A percentile compares a stretch with the other conserved stretches of the same genome.
These are phyloP conservation scores for Rhagonycha lutea DNA, from an alignment of 2,888 invertebrate genomes.

Conservation along the genomic window DNA sequence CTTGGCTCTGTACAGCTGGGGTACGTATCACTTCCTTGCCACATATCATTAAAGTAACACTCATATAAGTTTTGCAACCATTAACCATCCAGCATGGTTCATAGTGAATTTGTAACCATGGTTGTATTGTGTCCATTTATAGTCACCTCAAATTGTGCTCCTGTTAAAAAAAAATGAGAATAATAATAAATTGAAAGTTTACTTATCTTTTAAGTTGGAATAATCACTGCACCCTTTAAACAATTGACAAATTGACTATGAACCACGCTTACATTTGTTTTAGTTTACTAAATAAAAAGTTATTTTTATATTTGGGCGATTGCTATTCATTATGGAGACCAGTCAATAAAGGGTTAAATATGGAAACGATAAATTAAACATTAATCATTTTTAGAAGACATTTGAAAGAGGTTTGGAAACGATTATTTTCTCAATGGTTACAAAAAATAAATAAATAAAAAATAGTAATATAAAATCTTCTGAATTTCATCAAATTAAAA, in stretches of 20 bases:
- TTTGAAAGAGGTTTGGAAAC: neutral
- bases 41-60: conserved; percentile 14
- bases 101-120: neutral
- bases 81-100: neutral
- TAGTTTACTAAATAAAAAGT: neutral
- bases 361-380: neutral
- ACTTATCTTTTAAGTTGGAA: no score
- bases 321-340: neutral
- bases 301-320: neutral
- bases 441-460: neutral
- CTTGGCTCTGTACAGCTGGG: conserved; percentile 93
- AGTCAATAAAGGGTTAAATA: neutral
- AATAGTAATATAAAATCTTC: neutral
- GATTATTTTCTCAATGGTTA: neutral
- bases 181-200: no score
- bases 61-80: neutral
- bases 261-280: neutral
- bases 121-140: neutral
- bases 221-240: no score
- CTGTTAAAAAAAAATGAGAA: no score
- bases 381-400: neutral
- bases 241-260: neutral
- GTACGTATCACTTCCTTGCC: conserved; percentile 71
- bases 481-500: no score
- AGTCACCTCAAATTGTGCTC: neutral